Percentiles rank a stretch among this genome's conserved stretches.
Conservation (phyloP, 1,140 invertebrate species). For the Hycleus cichorii region DNA sequence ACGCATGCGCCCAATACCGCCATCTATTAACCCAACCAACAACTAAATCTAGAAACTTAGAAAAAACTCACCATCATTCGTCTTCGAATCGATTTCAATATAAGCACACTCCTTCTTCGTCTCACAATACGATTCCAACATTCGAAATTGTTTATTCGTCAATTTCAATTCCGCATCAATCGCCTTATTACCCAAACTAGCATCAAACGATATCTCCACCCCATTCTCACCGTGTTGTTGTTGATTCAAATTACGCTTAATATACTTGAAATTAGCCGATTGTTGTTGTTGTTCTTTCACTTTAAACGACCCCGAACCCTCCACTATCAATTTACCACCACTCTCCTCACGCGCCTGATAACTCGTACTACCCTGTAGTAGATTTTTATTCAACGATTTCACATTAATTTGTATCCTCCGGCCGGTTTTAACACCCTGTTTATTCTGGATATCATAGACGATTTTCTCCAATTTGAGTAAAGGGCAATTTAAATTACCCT, state of each 20-base stretch:
- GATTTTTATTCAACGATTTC: conserved; percentile 54
- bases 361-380: conserved; percentile 59
- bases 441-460: conserved; percentile 54
- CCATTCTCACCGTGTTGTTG: conserved; percentile 56
- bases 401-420: conserved; percentile 51
- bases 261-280: conserved; percentile 63
- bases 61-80: conserved; percentile 44
- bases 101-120: conserved; percentile 69
- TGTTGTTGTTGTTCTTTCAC: conserved; percentile 58
- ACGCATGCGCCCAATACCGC: too few relatives aligned
- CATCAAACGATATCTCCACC: conserved; percentile 48
- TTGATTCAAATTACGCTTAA: conserved; percentile 51
- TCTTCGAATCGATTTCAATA: conserved; percentile 57
- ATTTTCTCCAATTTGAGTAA: conserved; percentile 59
- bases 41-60: not conserved
- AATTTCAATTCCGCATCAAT: conserved; percentile 57
- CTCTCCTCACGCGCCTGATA: conserved; percentile 63
- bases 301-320: conserved; percentile 60
- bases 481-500: conserved; percentile 55
- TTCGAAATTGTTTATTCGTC: conserved; percentile 61
- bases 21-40: not conserved
- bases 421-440: conserved; percentile 44
- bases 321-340: conserved; percentile 58
- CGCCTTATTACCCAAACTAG: conserved; percentile 45
- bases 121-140: conserved; percentile 63